Percentiles rank a stretch among this genome's conserved stretches.
phyloP scores from a whole-genome alignment of 2,888 invertebrate species.

The Tetheella fluctuosa region DNA sequence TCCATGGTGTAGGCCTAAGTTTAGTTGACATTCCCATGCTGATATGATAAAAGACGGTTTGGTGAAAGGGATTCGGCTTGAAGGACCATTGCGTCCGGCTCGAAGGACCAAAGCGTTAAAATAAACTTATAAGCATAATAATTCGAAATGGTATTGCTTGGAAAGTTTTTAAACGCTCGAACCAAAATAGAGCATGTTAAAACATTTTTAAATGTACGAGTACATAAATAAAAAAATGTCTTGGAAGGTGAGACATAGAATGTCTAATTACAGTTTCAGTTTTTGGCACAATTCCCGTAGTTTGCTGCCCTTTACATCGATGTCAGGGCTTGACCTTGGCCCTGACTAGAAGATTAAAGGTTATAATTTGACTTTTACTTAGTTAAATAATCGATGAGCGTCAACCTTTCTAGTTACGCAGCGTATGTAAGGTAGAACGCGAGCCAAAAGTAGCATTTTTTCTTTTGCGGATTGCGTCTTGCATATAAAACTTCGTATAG shows the following conservation, averaged over 20 bases:
- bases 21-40: too few relatives aligned
- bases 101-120: neutral
- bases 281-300: neutral
- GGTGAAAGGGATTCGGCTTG: neutral
- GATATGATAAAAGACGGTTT: too few relatives aligned
- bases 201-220: neutral
- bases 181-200: neutral
- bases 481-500: too few relatives aligned
- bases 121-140: neutral
- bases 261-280: neutral
- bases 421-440: too few relatives aligned
- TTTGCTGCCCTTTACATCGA: neutral
- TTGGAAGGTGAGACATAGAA: neutral
- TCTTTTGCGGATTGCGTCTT: too few relatives aligned
- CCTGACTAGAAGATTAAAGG: neutral
- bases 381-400: neutral
- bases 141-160: neutral
- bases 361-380: neutral
- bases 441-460: too few relatives aligned
- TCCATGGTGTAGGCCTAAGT: too few relatives aligned
- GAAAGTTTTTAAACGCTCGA: neutral
- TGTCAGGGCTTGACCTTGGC: neutral
- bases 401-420: neutral
- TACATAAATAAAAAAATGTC: neutral
- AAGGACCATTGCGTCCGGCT: neutral